phyloP scores from a whole-genome alignment of 2,797 vertebrate species.

The Manis javanica region DNA sequence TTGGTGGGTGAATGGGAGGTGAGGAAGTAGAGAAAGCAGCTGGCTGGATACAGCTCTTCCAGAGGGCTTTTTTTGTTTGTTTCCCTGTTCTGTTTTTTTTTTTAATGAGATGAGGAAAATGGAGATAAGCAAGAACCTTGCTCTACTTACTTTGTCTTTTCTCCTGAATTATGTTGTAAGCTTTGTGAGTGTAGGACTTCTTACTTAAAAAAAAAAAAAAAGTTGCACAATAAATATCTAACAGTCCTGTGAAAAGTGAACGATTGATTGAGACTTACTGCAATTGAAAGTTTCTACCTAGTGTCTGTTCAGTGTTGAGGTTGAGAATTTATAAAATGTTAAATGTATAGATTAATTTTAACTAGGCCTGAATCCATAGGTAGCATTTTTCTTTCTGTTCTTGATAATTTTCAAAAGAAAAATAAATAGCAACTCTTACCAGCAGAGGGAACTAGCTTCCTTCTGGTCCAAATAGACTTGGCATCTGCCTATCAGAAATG shows the following conservation, averaged over 20 bases:
- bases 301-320: background rate
- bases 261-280: background rate
- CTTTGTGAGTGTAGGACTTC: background rate
- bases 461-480: rapidly evolving
- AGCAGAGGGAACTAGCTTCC: constrained; percentile 65
- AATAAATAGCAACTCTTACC: constrained; percentile 23
- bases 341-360: constrained; percentile 24
- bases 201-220: background rate
- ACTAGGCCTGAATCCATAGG: background rate
- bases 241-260: constrained; percentile 1
- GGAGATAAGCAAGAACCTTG: background rate
- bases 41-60: background rate
- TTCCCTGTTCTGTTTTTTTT: background rate
- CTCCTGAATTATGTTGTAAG: background rate
- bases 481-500: background rate
- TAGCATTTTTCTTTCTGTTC: constrained; percentile 41
- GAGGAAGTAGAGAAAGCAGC: background rate
- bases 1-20: background rate
- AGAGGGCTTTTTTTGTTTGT: background rate
- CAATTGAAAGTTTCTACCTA: background rate
- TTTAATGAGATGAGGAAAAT: background rate
- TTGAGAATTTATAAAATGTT: constrained; percentile 36
- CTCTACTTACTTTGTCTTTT: background rate
- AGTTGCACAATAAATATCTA: background rate
- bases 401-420: background rate